Base-by-base conservation (phyloP, 1,140 invertebrate genomes). In the Proctacanthus coquilletti region DNA sequence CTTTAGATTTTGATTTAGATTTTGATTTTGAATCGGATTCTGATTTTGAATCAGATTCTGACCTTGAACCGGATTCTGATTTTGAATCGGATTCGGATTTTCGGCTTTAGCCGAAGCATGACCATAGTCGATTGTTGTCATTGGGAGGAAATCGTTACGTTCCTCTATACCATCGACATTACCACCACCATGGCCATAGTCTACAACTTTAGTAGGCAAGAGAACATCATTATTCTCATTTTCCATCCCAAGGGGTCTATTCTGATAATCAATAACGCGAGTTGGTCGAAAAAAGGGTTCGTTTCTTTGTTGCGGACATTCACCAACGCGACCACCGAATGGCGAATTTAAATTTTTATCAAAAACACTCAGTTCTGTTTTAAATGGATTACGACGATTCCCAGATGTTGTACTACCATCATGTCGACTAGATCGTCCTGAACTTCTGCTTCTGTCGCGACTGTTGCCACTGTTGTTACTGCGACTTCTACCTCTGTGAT, bases 121-220 rank as follows among this genome's bases (percentile, higher is more conserved):
- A 42, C 69, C 64, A 45, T 74, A 74, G 35, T 74, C 69, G 53
- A 72, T 69, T 32, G 61, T 72, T 51, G 71, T 66, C 3, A 71
- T 61, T 10, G 70, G 69, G 31, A 43, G 42, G 37, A 48, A 58
- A 3, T 53, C 50, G 11, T 37, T 32, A 25, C 29, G 17, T 18
- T 5, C 17, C 14, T 35, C 14, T 20, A 14, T 20, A 32, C 11
- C n/a, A 15, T 5, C 29, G 29, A 27, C 14, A 36, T 17, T 17
- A 19, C 21, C 19, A 36, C 41, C 42, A 13, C 32, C 37, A 4
- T 80, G 78, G 14, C 72, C 71, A 60, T 84, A 82, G 60, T 84
- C 77, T 31, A 82, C 70, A 18, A 81, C 69, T 42, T 75, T 70
- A n/a, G 67, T 63, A 32, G 67, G 62, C 34, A 63, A 50, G 36